Conservation (phyloP, 2,888 invertebrate species). For the Ophion slaviceki region DNA sequence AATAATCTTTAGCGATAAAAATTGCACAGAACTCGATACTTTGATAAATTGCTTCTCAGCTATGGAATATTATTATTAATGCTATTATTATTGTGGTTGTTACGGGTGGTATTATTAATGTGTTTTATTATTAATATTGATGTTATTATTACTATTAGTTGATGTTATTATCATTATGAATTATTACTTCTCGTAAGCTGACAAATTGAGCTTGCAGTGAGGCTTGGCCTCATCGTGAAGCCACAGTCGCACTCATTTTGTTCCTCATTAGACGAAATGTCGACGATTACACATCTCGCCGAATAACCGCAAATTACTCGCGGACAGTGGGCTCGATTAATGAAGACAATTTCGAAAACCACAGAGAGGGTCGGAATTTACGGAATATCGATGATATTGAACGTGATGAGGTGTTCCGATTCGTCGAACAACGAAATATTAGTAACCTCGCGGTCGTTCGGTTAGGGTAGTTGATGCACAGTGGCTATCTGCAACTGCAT, state of each 20-base stretch:
- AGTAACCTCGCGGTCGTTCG: conserved; percentile 39
- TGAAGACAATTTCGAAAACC: conserved; percentile 69
- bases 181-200: background rate
- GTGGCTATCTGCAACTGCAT: background rate
- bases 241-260: conserved; percentile 19
- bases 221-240: conserved; percentile 11
- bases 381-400: conserved; percentile 27
- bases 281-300: conserved; percentile 37
- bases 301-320: conserved; percentile 55
- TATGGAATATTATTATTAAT: too few species aligned
- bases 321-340: conserved; percentile 64
- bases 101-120: too few species aligned
- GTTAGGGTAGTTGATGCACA: background rate
- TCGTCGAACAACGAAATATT: conserved; percentile 57
- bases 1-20: too few species aligned
- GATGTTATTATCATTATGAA: background rate
- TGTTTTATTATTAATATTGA: background rate
- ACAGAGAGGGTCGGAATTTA: conserved; percentile 45
- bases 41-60: too few species aligned
- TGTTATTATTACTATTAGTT: too few species aligned
- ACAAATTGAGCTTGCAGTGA: background rate
- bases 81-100: too few species aligned
- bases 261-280: conserved; percentile 45
- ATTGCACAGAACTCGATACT: too few species aligned
- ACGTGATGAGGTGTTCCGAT: conserved; percentile 50